phyloP scores from a whole-genome alignment of 1,140 invertebrate species.

The Diorhabda carinulata region DNA sequence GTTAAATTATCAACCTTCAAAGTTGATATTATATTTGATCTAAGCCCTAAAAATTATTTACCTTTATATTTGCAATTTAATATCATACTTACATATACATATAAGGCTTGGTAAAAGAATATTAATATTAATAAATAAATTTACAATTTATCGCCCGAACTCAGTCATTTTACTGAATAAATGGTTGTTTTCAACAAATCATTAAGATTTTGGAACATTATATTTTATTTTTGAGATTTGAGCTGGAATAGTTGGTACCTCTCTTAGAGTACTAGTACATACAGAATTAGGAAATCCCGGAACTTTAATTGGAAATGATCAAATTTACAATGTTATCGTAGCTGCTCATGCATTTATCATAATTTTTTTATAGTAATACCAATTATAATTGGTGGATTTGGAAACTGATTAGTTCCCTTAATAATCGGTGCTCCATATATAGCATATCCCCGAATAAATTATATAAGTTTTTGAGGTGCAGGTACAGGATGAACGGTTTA shows the following conservation, averaged over 20 bases:
- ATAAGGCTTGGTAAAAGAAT: constrained; percentile 50
- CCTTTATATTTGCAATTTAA: constrained; percentile 57
- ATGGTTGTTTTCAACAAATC: constrained; percentile 66
- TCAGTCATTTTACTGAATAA: constrained; percentile 54
- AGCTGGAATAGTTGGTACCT: constrained; percentile 61
- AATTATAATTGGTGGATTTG: constrained; percentile 73
- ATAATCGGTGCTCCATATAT: constrained; percentile 64
- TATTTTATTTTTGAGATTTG: constrained; percentile 70
- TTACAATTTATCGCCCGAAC: constrained; percentile 55
- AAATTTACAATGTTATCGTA: constrained; percentile 69
- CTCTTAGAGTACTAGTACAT: constrained; percentile 63
- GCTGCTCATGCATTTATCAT: constrained; percentile 72
- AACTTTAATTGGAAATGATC: constrained; percentile 59
- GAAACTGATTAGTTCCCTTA: constrained; percentile 71
- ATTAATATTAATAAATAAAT: constrained; percentile 52
- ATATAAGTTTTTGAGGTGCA: constrained; percentile 72
- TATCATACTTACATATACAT: constrained; percentile 50
- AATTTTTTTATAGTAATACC: constrained; percentile 81
- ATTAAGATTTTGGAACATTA: constrained; percentile 72
- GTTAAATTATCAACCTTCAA: constrained; percentile 57
- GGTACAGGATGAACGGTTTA: constrained; percentile 68
- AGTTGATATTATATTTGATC: constrained; percentile 52
- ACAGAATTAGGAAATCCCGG: constrained; percentile 60
- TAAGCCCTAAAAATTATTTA: constrained; percentile 50
- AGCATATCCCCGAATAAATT: constrained; percentile 72